Percentiles rank a stretch among this genome's conserved stretches.
Conservation (phyloP, 1,140 invertebrate genomes). For the Magallana gigas region DNA sequence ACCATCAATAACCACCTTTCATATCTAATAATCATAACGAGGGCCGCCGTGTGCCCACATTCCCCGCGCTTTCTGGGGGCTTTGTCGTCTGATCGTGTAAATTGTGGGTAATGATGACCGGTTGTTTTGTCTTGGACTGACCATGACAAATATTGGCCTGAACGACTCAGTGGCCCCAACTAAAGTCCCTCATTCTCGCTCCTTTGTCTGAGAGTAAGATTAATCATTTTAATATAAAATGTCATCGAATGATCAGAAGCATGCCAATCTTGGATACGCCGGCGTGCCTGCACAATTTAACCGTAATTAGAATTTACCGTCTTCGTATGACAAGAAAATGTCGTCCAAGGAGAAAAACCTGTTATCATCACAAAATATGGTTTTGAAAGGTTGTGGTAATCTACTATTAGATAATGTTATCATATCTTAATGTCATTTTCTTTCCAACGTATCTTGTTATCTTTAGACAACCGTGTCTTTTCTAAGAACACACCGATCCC, state of each 20-base stretch:
- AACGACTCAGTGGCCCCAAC: neutral
- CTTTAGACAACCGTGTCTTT: too few species aligned
- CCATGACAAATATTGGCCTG: constrained; percentile 27
- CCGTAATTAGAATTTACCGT: neutral
- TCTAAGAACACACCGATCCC: too few species aligned
- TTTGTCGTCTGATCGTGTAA: constrained; percentile 26
- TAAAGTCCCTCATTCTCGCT: neutral
- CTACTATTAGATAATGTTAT: too few species aligned
- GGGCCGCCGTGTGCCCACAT: neutral
- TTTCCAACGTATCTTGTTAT: too few species aligned
- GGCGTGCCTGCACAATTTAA: neutral
- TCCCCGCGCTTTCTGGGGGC: neutral
- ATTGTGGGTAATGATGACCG: constrained; percentile 19
- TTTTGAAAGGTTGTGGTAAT: too few species aligned
- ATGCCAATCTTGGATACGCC: neutral
- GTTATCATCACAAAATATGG: too few species aligned
- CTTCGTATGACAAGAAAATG: neutral
- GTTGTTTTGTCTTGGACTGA: neutral
- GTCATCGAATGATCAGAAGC: constrained; percentile 1
- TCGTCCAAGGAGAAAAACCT: too few species aligned
- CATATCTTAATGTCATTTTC: too few species aligned
- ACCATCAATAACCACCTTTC: constrained; percentile 1
- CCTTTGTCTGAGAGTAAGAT: constrained; percentile 8
- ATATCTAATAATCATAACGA: constrained; percentile 9
- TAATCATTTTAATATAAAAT: constrained; percentile 38